Evolutionary conservation across 2,888 invertebrate genomes (phyloP), one percentile per base, ranked within the genome.

Genomic region (Drosophila maculinotata): DNA sequence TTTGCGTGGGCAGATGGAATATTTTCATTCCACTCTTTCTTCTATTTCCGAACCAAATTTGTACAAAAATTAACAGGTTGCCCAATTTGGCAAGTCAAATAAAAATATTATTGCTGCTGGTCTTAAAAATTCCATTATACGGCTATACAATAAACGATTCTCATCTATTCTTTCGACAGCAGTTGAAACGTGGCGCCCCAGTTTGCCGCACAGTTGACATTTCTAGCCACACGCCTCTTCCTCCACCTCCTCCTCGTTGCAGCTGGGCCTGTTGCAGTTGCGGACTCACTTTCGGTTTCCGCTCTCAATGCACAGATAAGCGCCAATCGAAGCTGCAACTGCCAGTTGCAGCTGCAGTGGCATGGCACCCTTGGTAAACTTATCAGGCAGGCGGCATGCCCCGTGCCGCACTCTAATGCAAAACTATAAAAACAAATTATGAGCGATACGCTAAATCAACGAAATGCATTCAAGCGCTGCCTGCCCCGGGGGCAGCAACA

Each of bases 391-490:
- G 58, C 60, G 25, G 60, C 33, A 15, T 51, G 49, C 25, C 31
- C 38, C 59, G 38, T 49, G 51, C 51, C 56, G 48, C 63, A 69
- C 83, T 79, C 76, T 81, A 89, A 88, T 86, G 88, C 87, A 87
- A 86, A 81, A 78, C 81, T 76, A 87, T 81, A 77, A 89, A 87
- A 86, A 86, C 87, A 89, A 80, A 89, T 87, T 89, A 88, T 88
- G 81, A 89, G 81, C 86, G 88, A 88, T 83, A 87, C 88, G 89
- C 82, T 89, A 88, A 89, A 88, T 83, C 82, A 80, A 76, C 76
- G 67, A 73, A 68, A 72, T 78, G 79, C 87, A 81, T 66, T 83
- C 77, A 65, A 68, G 59, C 73, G 72, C 35, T 52, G 57, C 28
- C 14, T 25, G 20, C 33, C 12, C 15, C 31, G 33, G 36, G 31